Evolutionary conservation across 2,797 vertebrate genomes (phyloP), one percentile per base, ranked within the genome.

Genomic region (Chrysocyon brachyurus): DNA sequence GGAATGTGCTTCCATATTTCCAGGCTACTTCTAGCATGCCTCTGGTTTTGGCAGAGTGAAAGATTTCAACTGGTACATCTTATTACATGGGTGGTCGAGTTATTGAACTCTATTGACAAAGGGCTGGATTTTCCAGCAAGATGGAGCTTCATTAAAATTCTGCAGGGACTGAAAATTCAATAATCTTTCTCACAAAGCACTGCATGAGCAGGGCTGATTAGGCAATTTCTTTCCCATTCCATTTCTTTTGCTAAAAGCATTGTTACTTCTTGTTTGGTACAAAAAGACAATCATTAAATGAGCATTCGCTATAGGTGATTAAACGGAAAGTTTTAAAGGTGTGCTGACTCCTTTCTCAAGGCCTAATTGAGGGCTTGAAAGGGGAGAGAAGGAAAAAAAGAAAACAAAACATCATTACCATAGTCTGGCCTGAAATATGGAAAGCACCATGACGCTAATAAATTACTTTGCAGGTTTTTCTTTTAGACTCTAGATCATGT

Each of bases 111-210:
- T 98, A 99, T 99, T 99, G 99, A 99, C 98, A 99, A 98, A 99
- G 96, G 97, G 97, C 95, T 98, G 98, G 97, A 98, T 99, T 99
- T 99, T 99, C 98, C 98, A 99, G 99, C 98, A 99, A 98, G 98
- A 98, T 86, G 12, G 98, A 99, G 98, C 99, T 99, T 99, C 99
- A 99, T 99, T 99, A 99, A 99, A 99, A 99, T 99, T 99, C 99
- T 98, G 98, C 98, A 98, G 99, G 99, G 99, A 98, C 99, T 98
- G 98, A 99, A 99, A 99, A 99, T 99, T 99, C 99, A 99, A 99
- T 99, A 99, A 99, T 99, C 99, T 99, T 99, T 98, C 98, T 99
- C 98, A 98, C 98, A 98, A 99, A 99, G 98, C 98, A 98, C 98
- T 99, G 98, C 98, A 98, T 99, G 98, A 99, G 98, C 98, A 98